Base-by-base conservation (phyloP, 2,797 vertebrate species). In the Microctenopoma steveboyesi region DNA sequence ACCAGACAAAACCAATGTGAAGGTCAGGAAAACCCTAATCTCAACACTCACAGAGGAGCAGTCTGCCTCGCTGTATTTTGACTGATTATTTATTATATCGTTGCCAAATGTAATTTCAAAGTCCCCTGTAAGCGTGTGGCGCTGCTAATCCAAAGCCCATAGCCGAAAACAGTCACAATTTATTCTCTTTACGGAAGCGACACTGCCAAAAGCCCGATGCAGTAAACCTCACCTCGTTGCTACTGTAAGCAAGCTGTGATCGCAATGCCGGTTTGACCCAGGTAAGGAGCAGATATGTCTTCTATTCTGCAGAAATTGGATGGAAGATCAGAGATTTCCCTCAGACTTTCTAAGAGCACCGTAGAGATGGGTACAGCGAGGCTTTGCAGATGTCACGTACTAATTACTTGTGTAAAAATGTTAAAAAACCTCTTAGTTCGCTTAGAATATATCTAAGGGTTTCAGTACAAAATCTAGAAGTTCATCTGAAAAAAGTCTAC, bases 401-500 rank as follows among this genome's bases (percentile, higher is more conserved):
- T 16, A 76, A 83, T 84, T 88, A 90, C 79, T 35, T 35, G 3
- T 35, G 33, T 35, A 35, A 35, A 90, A 91, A 89, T 76, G 63
- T 85, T 85, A 81, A 86, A 87, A 90, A 89, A 77, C 80, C 86
- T 25, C 82, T 87, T 88, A 74, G 82, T 79, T 76, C 47, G 63
- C 64, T 79, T 66, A 81, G 37, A 85, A 84, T 82, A 86, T 86
- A 81, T 1, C 82, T 77, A 86, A 84, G 84, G 81, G 85, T 84
- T 90, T 80, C 80, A 75, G 84, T 92, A 91, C 73, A 92, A 92
- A 92, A 92, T 86, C 82, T 85, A 86, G 73, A 84, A 69, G 69
- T 71, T 78, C 62, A 75, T 82, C 69, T 74, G 69, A 83, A 87
- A 88, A 86, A 76, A 57, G 72, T 75, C 79, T 77, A 86, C 52